Evolutionary conservation across 2,113 vertebrate species (phyloP).

Genomic region (Strigops habroptila): DNA sequence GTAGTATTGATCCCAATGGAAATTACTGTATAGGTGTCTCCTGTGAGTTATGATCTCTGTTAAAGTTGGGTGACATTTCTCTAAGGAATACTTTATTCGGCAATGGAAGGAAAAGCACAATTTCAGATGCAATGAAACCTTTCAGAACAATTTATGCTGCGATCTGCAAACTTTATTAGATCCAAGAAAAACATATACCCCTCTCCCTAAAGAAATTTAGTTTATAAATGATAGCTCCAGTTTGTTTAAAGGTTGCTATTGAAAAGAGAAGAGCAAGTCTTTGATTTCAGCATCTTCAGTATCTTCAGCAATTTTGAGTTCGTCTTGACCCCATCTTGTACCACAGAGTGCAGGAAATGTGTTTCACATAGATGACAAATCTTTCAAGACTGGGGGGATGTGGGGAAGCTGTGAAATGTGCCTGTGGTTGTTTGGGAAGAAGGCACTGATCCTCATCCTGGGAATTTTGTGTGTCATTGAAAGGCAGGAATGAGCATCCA

Average conservation of each 20-base stretch:
- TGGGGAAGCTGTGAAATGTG: neutral
- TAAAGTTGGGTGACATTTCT: conserved; percentile 47
- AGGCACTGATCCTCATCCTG: neutral
- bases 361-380: neutral
- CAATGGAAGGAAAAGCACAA: neutral
- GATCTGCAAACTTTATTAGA: neutral
- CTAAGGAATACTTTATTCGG: conserved; percentile 17
- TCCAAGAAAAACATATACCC: neutral
- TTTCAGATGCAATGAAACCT: neutral
- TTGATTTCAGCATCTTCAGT: neutral
- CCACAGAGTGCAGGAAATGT: neutral
- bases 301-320: neutral
- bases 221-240: neutral
- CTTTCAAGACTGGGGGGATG: neutral
- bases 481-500: neutral
- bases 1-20: conserved; percentile 34
- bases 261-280: neutral
- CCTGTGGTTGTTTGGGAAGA: neutral
- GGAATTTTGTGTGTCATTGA: neutral
- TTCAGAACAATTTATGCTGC: neutral
- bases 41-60: conserved; percentile 11
- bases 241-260: neutral
- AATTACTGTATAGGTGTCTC: conserved; percentile 6
- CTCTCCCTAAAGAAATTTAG: neutral
- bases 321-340: neutral